Evolutionary conservation across 2,113 vertebrate genomes (phyloP).

Genomic region (Empidonax traillii): DNA sequence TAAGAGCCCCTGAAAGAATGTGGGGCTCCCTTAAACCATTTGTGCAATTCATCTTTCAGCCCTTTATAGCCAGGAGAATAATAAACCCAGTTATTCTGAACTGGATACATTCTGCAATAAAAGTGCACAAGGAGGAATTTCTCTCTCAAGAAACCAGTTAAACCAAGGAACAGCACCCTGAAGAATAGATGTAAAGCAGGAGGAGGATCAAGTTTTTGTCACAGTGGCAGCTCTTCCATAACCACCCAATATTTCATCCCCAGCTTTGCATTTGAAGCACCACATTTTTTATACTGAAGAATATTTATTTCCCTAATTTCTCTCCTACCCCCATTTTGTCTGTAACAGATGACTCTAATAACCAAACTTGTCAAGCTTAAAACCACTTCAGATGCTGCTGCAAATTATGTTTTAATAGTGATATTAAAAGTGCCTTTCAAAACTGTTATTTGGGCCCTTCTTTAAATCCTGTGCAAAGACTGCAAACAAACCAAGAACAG

Average conservation of each 20-base stretch:
- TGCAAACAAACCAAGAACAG: background rate
- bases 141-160: background rate
- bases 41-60: background rate
- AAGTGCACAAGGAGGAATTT: background rate
- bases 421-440: background rate
- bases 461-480: background rate
- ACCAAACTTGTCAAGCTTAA: background rate
- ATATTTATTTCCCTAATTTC: background rate
- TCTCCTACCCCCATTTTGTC: background rate
- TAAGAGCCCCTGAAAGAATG: background rate
- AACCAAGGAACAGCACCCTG: background rate
- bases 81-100: background rate
- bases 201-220: background rate
- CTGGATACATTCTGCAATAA: background rate
- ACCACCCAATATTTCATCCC: background rate
- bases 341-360: background rate
- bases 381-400: conserved; percentile 45
- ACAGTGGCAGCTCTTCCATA: background rate
- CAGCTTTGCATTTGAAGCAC: background rate
- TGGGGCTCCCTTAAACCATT: background rate
- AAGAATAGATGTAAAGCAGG: background rate
- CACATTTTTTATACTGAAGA: background rate
- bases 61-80: background rate
- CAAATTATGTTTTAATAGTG: conserved; percentile 42
- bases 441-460: background rate